Conservation (phyloP, 2,113 vertebrate genomes). For the Tringa solitaria region DNA sequence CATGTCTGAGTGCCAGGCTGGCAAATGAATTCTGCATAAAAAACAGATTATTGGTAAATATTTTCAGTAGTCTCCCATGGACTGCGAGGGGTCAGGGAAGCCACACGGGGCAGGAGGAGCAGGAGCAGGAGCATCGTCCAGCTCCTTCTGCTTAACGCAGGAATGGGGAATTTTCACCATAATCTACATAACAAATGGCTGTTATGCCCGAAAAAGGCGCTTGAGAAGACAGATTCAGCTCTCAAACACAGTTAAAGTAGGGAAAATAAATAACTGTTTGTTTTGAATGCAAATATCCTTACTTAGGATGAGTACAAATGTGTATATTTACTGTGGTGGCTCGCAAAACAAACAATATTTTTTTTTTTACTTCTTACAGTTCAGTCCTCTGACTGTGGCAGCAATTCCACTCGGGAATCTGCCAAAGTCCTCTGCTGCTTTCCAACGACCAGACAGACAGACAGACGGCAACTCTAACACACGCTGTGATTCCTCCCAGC, state of each 20-base stretch:
- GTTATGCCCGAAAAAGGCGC: not conserved
- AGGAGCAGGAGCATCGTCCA: not conserved
- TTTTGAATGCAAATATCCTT: not conserved
- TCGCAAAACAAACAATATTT: not conserved
- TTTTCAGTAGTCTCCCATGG: not conserved
- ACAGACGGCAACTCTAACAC: too few species aligned
- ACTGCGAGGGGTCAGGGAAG: too few species aligned
- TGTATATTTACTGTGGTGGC: not conserved
- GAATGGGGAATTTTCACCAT: too few species aligned
- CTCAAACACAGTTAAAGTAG: not conserved
- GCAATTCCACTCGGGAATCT: not conserved
- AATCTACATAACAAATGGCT: not conserved
- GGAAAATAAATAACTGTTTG: not conserved
- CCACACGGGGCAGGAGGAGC: not conserved
- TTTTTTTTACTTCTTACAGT: not conserved
- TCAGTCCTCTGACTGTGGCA: not conserved
- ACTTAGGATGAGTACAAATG: not conserved
- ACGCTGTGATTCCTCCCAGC: accelerated
- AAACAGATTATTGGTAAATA: not conserved
- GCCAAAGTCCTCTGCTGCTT: not conserved
- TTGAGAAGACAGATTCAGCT: not conserved
- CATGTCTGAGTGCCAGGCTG: not conserved
- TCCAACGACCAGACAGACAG: not conserved
- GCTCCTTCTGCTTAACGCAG: not conserved
- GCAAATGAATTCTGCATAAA: not conserved